Conservation (phyloP, 1,140 invertebrate species). For the Meloidogyne hapla region DNA sequence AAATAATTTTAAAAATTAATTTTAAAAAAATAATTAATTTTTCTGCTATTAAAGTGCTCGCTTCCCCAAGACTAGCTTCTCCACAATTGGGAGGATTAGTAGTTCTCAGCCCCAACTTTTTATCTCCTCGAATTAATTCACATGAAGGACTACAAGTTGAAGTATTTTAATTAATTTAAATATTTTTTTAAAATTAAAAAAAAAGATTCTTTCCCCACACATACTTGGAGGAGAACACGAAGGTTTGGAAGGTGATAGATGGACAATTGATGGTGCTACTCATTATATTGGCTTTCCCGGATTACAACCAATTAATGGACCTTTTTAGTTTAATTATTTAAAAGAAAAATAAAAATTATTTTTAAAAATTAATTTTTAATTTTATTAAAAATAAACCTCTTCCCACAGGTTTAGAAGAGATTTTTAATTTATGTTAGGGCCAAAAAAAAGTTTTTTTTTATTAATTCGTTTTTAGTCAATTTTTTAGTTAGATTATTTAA, state of each 20-base stretch:
- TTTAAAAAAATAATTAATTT: neutral
- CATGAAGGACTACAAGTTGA: slow-evolving; percentile 8
- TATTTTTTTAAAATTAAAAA: neutral
- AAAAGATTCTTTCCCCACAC: slow-evolving; percentile 8
- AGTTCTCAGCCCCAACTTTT: slow-evolving; percentile 33
- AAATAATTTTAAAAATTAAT: neutral
- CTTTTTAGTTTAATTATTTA: neutral
- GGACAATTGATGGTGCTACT: neutral
- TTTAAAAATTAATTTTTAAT: no score
- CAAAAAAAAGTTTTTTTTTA: no score
- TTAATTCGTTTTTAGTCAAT: no score
- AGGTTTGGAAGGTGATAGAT: neutral
- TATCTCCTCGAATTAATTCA: slow-evolving; percentile 24
- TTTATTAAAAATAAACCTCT: no score
- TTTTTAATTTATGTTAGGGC: no score
- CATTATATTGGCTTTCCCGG: slow-evolving; percentile 6
- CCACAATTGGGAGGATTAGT: slow-evolving; percentile 26
- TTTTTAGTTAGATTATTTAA: no score
- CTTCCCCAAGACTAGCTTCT: slow-evolving; percentile 23
- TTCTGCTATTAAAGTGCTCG: neutral
- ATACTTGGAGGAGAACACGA: slow-evolving; percentile 8
- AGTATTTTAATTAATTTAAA: neutral
- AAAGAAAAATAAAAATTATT: no score
- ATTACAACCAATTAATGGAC: neutral
- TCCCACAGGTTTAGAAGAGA: no score